These are phyloP conservation scores for Choloepus hoffmanni DNA, from an alignment of 2,113 vertebrate genomes.

Conservation along the genomic window DNA sequence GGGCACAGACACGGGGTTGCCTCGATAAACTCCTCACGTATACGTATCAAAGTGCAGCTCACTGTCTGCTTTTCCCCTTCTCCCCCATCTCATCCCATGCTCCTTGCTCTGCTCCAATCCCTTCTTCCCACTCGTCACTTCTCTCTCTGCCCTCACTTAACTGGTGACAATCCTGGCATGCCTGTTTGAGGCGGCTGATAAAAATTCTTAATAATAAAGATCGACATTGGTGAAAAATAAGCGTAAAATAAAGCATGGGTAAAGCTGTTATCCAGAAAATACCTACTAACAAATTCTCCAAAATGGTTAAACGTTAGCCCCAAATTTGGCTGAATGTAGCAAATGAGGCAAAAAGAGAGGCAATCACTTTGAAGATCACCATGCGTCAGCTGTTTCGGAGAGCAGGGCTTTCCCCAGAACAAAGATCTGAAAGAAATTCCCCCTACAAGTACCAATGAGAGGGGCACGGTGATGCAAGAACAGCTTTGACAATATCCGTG, in stretches of 20 bases:
- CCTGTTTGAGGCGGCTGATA: neutral
- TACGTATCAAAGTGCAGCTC: neutral
- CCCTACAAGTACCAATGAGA: neutral
- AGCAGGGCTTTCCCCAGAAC: neutral
- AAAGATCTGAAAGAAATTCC: neutral
- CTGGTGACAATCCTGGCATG: neutral
- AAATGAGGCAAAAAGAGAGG: neutral
- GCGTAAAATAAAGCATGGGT: neutral
- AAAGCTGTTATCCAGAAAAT: neutral
- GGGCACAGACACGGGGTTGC: accelerated
- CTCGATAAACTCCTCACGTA: accelerated
- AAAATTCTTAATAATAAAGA: neutral
- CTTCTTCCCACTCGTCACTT: neutral
- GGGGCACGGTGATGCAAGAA: neutral
- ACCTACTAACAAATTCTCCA: neutral
- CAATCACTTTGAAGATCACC: neutral
- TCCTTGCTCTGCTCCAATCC: neutral
- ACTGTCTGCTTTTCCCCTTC: neutral
- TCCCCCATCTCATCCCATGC: accelerated
- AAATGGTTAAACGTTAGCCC: neutral
- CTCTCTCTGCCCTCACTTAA: neutral
- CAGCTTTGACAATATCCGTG: neutral
- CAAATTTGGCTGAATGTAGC: neutral
- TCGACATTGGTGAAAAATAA: neutral
- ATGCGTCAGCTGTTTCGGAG: neutral